Conservation (phyloP, 2,888 invertebrate species). For the Coecobrya sp. region DNA sequence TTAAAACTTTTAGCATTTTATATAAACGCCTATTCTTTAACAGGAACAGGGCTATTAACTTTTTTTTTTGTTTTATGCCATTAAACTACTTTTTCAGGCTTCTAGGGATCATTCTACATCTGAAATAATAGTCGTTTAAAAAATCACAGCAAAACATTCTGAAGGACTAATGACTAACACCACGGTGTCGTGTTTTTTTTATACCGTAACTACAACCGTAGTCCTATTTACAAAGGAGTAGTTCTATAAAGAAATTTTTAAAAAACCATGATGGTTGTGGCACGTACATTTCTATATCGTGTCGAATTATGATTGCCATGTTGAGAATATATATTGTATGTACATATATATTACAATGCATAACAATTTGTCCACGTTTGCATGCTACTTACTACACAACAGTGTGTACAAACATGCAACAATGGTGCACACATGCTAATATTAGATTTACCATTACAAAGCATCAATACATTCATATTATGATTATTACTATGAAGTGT, state of each 20-base stretch:
- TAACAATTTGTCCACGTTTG: neutral
- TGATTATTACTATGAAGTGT: neutral
- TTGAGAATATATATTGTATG: neutral
- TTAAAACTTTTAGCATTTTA: constrained; percentile 51
- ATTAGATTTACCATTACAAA: constrained; percentile 30
- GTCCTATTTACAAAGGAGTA: neutral
- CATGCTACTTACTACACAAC: constrained; percentile 38
- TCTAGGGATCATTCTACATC: constrained; percentile 21
- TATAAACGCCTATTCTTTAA: constrained; percentile 67
- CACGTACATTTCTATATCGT: neutral
- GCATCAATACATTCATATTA: neutral
- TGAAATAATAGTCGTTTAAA: neutral
- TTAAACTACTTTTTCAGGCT: constrained; percentile 35
- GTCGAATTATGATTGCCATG: constrained; percentile 7
- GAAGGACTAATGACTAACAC: neutral
- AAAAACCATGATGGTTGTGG: neutral
- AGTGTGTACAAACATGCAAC: constrained; percentile 24
- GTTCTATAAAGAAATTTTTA: neutral
- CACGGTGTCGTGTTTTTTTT: constrained; percentile 6
- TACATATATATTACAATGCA: too few relatives aligned
- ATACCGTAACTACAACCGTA: neutral
- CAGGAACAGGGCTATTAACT: constrained; percentile 65
- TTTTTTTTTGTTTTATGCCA: constrained; percentile 27
- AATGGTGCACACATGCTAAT: constrained; percentile 48
- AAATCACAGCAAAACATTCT: constrained; percentile 45